Evolutionary conservation across 1,140 invertebrate genomes (phyloP).

Genomic region (Pararge aegeria): DNA sequence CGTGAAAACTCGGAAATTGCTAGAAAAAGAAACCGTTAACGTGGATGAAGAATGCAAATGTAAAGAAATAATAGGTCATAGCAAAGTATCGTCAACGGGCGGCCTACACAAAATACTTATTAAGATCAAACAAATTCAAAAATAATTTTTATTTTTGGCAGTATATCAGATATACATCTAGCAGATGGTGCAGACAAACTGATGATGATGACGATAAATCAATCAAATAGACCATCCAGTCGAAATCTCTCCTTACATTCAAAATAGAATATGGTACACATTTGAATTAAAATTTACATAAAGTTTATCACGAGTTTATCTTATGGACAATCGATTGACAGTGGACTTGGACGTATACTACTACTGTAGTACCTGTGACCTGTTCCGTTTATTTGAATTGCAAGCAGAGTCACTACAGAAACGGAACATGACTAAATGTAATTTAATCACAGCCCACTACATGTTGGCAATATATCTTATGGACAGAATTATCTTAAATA

Average conservation of each 20-base stretch:
- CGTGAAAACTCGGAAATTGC: no score
- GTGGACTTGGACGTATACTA: constrained; percentile 9
- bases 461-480: constrained; percentile 27
- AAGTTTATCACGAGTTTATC: constrained; percentile 14
- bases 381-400: constrained; percentile 20
- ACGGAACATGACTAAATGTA: constrained; percentile 21
- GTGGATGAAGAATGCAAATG: no score
- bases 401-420: constrained; percentile 15
- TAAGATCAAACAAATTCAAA: no score
- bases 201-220: neutral
- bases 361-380: constrained; percentile 13
- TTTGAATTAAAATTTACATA: constrained; percentile 10
- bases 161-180: neutral
- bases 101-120: no score
- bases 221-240: neutral
- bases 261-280: neutral
- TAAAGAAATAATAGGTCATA: no score
- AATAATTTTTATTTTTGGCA: neutral
- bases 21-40: no score
- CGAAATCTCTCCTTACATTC: neutral
- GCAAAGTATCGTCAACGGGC: no score
- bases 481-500: constrained; percentile 30
- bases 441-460: constrained; percentile 26
- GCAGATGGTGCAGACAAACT: neutral
- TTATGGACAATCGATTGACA: constrained; percentile 15